Base-by-base conservation (phyloP, 2,888 invertebrate species). In the Caenorhabditis doughertyi region DNA sequence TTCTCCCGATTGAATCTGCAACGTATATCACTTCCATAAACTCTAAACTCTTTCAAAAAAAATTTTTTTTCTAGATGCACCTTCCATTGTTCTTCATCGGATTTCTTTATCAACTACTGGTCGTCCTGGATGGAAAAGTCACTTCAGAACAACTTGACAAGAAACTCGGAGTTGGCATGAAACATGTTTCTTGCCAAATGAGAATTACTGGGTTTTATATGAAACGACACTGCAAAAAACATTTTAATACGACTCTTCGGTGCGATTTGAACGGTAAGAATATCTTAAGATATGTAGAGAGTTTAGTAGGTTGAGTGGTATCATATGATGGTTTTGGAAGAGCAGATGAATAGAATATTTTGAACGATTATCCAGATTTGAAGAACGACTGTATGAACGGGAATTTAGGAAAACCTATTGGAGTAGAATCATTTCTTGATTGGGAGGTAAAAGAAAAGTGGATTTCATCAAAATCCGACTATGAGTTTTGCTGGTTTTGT, bases 161-260 rank as follows among this genome's bases (percentile, higher is more conserved):
- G n/a, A 58, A 53, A 16, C 77, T 82, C n/a, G 77, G 77, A 18
- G 32, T 60, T 11, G 82, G 82, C 23, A 71, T 76, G 77, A 82
- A 77, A 44, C 82, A 82, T 18, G 72, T 82, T 3, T 67, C 82
- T 3, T 82, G 82, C 29, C 77, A 82, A 47, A 76, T 72, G 35
- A 67, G 82, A 23, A 67, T 82, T 42, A 82, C 77, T 42, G 82
- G 82, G 39, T 82, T 77, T 39, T 73, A 82, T 47, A 82, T 82
- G 77, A 77, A 77, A 53, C 58, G 82, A 32, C 77, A 82, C 56
- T 82, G 82, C 32, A 62, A 56, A 27, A 77, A 73, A 27, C 60
- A 72, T 32, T 77, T 77, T 27, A 72, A 82, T 25, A 62, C 82
- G 2, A 58, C 82, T 5, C 64, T 82, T 18, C 64, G 77, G 27